Conservation (phyloP, 2,888 invertebrate species). For the Drosophila mulleri region DNA sequence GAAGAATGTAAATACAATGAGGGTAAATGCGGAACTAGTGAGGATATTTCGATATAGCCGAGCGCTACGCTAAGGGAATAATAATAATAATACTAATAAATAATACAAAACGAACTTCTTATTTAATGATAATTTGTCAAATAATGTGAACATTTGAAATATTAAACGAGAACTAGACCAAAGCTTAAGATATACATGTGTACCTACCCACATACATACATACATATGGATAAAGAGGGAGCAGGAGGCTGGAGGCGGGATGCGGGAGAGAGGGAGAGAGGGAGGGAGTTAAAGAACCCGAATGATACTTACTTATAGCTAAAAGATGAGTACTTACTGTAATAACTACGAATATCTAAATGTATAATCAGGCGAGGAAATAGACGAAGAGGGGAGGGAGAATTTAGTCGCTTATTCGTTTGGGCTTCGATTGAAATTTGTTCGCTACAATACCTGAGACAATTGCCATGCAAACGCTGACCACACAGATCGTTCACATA, state of each 20-base stretch:
- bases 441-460: constrained; percentile 76
- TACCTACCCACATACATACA: constrained; percentile 25
- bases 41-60: constrained; percentile 6
- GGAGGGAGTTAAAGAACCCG: not conserved
- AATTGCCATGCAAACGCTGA: constrained; percentile 42
- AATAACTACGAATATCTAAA: constrained; percentile 36
- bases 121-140: constrained; percentile 43
- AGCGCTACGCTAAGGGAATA: not conserved
- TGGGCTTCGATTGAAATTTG: constrained; percentile 56
- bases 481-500: constrained; percentile 40
- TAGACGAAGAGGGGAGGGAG: not conserved
- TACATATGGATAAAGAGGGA: not conserved
- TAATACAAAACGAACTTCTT: constrained; percentile 1
- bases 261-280: no score
- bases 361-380: constrained; percentile 23
- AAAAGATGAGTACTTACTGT: constrained; percentile 44
- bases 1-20: constrained; percentile 33
- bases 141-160: constrained; percentile 46
- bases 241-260: no score
- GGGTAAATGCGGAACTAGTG: constrained; percentile 28
- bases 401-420: constrained; percentile 48
- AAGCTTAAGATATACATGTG: constrained; percentile 64
- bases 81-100: not conserved
- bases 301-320: constrained; percentile 40
- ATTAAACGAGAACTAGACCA: constrained; percentile 70